Conservation (phyloP, 2,797 vertebrate species). For the Mergus octosetaceus region DNA sequence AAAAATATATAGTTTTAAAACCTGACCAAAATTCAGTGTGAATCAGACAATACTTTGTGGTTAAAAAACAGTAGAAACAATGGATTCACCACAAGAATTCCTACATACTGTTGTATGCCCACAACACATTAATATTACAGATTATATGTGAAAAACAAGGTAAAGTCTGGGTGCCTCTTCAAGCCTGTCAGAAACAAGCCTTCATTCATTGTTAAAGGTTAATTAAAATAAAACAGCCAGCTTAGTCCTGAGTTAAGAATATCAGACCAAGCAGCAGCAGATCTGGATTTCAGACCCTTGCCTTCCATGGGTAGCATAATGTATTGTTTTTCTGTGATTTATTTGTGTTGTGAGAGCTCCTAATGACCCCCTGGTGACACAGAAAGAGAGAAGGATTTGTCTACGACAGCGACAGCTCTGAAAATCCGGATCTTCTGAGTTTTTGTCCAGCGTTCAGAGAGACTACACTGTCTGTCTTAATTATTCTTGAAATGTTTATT, state of each 20-base stretch:
- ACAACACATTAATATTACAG: slow-evolving; percentile 5
- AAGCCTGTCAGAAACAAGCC: slow-evolving; percentile 12
- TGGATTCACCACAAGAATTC: not conserved
- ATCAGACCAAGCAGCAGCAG: not conserved
- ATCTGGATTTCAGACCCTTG: slow-evolving; percentile 13
- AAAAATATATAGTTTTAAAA: not conserved
- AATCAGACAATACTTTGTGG: not conserved
- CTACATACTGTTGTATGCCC: not conserved
- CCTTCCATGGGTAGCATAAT: slow-evolving; percentile 7
- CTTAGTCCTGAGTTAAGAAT: not conserved
- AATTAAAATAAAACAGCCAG: slow-evolving; percentile 47
- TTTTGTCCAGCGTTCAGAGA: not conserved
- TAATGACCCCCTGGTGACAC: slow-evolving; percentile 59
- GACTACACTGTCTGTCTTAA: not conserved
- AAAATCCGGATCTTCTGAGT: slow-evolving; percentile 14
- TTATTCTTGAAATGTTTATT: slow-evolving; percentile 50
- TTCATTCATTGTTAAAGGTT: slow-evolving; percentile 39
- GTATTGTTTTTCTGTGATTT: slow-evolving; percentile 44
- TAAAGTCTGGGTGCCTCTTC: slow-evolving; percentile 1
- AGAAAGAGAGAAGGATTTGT: slow-evolving; percentile 51
- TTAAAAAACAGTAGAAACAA: not conserved
- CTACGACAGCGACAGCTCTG: not conserved
- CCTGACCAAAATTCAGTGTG: not conserved
- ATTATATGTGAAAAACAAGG: slow-evolving; percentile 23
- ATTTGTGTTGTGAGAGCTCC: slow-evolving; percentile 60